A percentile compares a stretch with the other conserved stretches of the same genome.
Evolutionary conservation across 2,797 vertebrate genomes (phyloP).

Genomic region (Adelosebastes latens): DNA sequence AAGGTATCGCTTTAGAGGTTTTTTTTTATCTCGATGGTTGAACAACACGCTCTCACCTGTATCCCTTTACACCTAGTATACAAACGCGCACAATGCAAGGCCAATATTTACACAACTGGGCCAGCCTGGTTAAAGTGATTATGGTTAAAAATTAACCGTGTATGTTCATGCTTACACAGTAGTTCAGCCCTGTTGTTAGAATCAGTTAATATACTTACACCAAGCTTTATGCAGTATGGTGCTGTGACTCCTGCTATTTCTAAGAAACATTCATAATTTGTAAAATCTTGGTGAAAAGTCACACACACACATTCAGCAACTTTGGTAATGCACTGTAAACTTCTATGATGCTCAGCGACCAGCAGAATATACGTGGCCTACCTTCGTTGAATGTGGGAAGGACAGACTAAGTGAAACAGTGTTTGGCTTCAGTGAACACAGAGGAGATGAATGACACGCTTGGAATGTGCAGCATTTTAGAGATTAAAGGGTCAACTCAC

Average conservation of each 20-base stretch:
- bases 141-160: conserved; percentile 50
- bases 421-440: conserved; percentile 1
- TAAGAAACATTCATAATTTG: neutral
- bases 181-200: neutral
- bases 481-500: conserved; percentile 2
- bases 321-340: neutral
- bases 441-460: conserved; percentile 6
- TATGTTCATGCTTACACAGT: neutral
- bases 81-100: conserved; percentile 33
- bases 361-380: neutral
- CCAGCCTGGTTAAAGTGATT: neutral
- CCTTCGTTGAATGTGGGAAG: conserved; percentile 2
- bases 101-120: conserved; percentile 56
- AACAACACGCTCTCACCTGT: conserved; percentile 49
- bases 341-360: neutral
- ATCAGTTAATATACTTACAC: neutral
- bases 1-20: conserved; percentile 33
- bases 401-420: neutral
- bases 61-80: conserved; percentile 55
- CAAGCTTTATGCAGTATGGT: neutral
- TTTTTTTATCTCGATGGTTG: conserved; percentile 23
- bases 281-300: neutral
- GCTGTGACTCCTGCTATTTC: neutral
- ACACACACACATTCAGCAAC: neutral
- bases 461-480: conserved; percentile 37